Conservation (phyloP, 2,113 vertebrate species). For the Microtus oregoni region DNA sequence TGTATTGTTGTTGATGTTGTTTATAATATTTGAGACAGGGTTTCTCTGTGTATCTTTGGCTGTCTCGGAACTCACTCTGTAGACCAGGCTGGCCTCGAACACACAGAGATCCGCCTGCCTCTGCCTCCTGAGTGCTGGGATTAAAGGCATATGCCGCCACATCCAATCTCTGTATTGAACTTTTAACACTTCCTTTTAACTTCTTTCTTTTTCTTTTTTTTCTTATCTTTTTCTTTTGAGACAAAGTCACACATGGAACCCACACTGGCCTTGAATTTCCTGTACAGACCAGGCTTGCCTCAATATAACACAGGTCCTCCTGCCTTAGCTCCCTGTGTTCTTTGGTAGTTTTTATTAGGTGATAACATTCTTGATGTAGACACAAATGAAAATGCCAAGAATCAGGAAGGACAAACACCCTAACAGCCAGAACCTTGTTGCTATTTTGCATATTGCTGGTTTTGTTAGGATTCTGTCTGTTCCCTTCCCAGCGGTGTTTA, state of each 20-base stretch:
- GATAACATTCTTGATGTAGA: neutral
- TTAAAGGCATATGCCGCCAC: too few relatives aligned
- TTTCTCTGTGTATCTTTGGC: too few relatives aligned
- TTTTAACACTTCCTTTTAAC: neutral
- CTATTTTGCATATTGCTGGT: neutral
- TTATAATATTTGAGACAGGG: too few relatives aligned
- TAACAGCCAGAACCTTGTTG: neutral
- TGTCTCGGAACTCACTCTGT: too few relatives aligned
- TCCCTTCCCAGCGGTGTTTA: neutral
- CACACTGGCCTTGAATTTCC: neutral
- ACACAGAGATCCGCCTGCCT: too few relatives aligned
- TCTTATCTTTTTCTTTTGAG: neutral
- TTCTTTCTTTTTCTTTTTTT: neutral
- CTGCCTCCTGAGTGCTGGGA: too few relatives aligned
- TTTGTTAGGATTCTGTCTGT: neutral
- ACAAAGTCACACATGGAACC: too few relatives aligned
- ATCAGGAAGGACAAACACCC: conserved; percentile 27
- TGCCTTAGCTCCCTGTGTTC: neutral
- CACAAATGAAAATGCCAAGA: conserved; percentile 51
- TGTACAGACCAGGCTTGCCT: neutral
- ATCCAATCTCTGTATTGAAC: too few relatives aligned
- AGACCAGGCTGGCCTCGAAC: too few relatives aligned
- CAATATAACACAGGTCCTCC: neutral
- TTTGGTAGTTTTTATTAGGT: neutral
- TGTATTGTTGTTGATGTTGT: neutral